Conservation (phyloP, 2,888 invertebrate species). For the Alviniconcha strummeri region DNA sequence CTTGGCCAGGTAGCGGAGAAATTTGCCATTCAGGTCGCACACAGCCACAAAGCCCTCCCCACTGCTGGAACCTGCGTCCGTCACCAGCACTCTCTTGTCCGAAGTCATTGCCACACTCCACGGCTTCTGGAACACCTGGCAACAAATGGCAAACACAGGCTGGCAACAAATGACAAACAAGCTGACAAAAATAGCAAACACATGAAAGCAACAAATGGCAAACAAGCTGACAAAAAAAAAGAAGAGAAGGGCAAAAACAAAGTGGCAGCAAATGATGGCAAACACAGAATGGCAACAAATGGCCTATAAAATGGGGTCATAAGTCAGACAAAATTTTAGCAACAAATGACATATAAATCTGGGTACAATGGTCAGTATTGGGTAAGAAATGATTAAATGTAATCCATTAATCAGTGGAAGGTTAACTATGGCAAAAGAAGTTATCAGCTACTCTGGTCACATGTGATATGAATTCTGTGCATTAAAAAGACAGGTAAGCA, state of each 20-base stretch:
- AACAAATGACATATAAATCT: too few species aligned
- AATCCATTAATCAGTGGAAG: too few species aligned
- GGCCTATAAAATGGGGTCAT: too few species aligned
- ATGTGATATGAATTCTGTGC: too few species aligned
- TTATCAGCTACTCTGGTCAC: too few species aligned
- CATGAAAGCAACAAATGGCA: background rate
- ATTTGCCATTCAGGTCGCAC: conserved; percentile 30
- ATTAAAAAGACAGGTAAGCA: too few species aligned
- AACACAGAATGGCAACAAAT: background rate
- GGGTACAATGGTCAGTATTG: too few species aligned
- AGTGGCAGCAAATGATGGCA: background rate
- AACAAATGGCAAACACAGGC: background rate
- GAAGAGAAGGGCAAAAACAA: background rate
- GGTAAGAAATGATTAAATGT: too few species aligned
- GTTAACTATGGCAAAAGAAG: too few species aligned
- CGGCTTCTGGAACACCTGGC: conserved; percentile 22
- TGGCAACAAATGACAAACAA: background rate
- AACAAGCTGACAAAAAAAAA: background rate
- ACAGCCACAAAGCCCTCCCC: conserved; percentile 34
- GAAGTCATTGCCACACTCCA: conserved; percentile 35
- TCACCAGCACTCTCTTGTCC: conserved; percentile 28
- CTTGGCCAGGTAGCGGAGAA: conserved; percentile 23
- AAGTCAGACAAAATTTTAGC: too few species aligned
- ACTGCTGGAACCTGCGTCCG: conserved; percentile 27
- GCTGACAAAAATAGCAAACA: background rate